Evolutionary conservation across 2,888 invertebrate species (phyloP), one percentile per base, ranked within the genome.

Genomic region (Bedellia somnulentella): DNA sequence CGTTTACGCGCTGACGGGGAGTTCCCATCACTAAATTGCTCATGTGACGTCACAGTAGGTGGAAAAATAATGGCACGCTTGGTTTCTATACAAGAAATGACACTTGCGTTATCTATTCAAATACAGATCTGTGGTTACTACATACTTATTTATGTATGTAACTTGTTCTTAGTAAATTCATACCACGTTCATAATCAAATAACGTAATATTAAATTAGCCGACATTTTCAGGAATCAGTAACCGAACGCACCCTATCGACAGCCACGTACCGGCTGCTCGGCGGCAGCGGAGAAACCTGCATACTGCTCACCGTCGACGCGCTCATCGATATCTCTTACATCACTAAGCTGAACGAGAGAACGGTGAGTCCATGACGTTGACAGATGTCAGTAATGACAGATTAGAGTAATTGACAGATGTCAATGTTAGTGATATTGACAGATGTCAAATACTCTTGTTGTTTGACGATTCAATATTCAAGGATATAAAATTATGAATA

Each of bases 271-370:
- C 79, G 89, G 25, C 73, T 87, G 16, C 80, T 82, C 41, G 80
- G 82, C 23, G 79, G 81, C 37, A 82, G 82, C 31, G 88, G 85
- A 2, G 83, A 83, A 37, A 89, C 90, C 1, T 91, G 91, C 49
- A 89, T 91, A 39, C 64, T 91, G 15, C 76, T 91, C 16, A 82
- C 82, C 39, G 86, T 87, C 13, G 91, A 91, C 52, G 90, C 86
- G 0, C 57, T 90, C 4, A 79, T 91, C 22, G 81, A 80, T 39
- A 83, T 87, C 44, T 82, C 82, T 23, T 88, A 86, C 57, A 78
- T 82, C 29, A 85, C 84, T 34, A 85, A 81, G 46, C 66, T 83
- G 4, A 83, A 83, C 30, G 84, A 85, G 36, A 47, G 75, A 26
- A 68, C 67, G 34, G 71, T 76, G 33, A 63, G 73, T 18, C 5